Evolutionary conservation across 2,888 invertebrate genomes (phyloP).

Genomic region (Tipula lateralis): DNA sequence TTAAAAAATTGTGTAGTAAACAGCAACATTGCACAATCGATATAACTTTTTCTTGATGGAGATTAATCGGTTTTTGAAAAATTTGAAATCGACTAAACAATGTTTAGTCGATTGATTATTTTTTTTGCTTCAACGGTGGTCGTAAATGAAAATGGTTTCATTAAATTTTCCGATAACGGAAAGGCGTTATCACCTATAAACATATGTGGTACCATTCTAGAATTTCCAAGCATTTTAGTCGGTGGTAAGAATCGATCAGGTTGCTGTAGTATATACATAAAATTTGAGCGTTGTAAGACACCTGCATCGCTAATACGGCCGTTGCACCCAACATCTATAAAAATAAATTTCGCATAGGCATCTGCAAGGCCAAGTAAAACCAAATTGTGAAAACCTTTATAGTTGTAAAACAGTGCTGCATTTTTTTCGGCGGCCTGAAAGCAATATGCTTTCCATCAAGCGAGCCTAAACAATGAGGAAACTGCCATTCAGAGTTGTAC

Average conservation of each 20-base stretch:
- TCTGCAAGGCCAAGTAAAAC: background rate
- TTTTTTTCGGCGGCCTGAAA: background rate
- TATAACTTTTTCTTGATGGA: background rate
- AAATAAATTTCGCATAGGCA: conserved; percentile 32
- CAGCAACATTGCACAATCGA: no score
- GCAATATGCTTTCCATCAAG: background rate
- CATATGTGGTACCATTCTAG: conserved; percentile 35
- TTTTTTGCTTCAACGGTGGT: background rate
- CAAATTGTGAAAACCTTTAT: no score
- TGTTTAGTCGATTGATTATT: background rate
- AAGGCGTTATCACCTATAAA: no score
- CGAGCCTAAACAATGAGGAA: background rate
- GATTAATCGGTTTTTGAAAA: background rate
- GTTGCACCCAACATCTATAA: no score
- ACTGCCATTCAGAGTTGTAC: no score
- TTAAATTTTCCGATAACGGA: no score
- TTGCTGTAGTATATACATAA: conserved; percentile 28
- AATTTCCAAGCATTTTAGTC: no score
- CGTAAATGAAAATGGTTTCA: background rate
- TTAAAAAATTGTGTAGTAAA: no score
- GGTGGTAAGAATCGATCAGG: conserved; percentile 29
- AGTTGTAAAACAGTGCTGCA: background rate
- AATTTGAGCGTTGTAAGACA: conserved; percentile 33
- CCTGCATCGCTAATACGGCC: no score
- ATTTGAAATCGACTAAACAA: no score